Base-by-base conservation (phyloP, 2,797 vertebrate genomes). In the Neosalanx taihuensis region DNA sequence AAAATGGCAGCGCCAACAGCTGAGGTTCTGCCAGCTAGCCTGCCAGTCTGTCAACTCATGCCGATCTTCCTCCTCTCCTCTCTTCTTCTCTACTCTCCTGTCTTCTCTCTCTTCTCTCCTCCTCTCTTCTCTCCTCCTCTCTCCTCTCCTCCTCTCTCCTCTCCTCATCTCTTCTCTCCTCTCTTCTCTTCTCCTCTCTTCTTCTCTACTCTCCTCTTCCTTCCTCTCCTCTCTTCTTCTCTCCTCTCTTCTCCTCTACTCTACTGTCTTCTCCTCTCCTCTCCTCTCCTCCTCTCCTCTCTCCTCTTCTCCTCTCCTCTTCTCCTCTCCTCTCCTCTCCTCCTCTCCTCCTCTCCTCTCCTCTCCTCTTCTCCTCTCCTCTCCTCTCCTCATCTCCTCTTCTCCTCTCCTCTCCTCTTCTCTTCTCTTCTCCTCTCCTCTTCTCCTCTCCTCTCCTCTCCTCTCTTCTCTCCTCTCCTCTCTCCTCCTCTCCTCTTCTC, bases 91-190 rank as follows among this genome's bases (percentile, higher is more conserved):
- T 71, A n/a, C n/a, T n/a, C n/a, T n/a, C n/a, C n/a, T n/a, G n/a
- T n/a, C n/a, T n/a, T n/a, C n/a, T n/a, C n/a, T n/a, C n/a, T n/a
- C n/a, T n/a, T n/a, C n/a, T n/a, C n/a, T n/a, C n/a, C n/a, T n/a
- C n/a, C n/a, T n/a, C n/a, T n/a, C n/a, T n/a, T 51, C 31, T 51
- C 18, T 51, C 67, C 35, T n/a, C n/a, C 57, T 69, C 64, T 49
- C 63, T 35, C n/a, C 29, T 65, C 26, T 18, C 18, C 5, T 30
- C 60, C 67, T 49, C 64, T 61, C 12, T 26, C 10, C n/a, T 61
- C 17, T 30, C 64, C 69, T 67, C 74, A 78, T 60, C 61, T 31
- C 76, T 62, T 65, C 72, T 57, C 49, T 18, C 29, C 57, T 73
- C 64, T 5, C 12, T 13, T 63, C 66, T 41, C 29, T 20, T 63